phyloP scores from a whole-genome alignment of 1,140 invertebrate genomes.

The Scylla paramamosain region DNA sequence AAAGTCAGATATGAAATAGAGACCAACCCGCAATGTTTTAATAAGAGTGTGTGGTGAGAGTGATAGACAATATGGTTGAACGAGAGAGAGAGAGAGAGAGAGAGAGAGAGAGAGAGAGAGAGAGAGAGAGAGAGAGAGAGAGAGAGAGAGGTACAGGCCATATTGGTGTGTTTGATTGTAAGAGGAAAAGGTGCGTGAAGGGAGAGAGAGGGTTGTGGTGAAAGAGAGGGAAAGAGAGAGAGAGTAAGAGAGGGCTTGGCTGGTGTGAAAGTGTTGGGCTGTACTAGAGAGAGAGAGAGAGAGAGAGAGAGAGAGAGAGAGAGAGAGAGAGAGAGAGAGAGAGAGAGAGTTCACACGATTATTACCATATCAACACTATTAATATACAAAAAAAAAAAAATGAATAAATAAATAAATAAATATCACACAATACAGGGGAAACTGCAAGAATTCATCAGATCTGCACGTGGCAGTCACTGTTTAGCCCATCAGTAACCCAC shows the following conservation, averaged over 20 bases:
- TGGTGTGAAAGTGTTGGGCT: not conserved
- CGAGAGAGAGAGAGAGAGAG: not conserved
- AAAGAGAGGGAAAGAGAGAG: not conserved
- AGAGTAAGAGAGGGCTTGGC: not conserved
- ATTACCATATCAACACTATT: too few species aligned
- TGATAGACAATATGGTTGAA: not conserved
- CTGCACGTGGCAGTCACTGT: too few species aligned
- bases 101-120: constrained; percentile 17
- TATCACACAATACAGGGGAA: too few species aligned
- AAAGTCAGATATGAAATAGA: not conserved
- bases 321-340: not conserved
- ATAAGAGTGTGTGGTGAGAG: not conserved
- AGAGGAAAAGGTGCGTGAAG: not conserved
- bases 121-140: not conserved
- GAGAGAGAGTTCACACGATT: too few species aligned
- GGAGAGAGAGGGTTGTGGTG: not conserved
- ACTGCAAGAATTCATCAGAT: too few species aligned
- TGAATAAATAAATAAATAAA: too few species aligned
- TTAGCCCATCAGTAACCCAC: too few species aligned
- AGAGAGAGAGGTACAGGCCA: not conserved
- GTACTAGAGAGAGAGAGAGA: not conserved
- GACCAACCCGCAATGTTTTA: not conserved
- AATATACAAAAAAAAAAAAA: too few species aligned
- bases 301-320: constrained; percentile 27
- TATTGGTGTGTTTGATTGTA: not conserved